Evolutionary conservation across 2,797 vertebrate species (phyloP), one percentile per base, ranked within the genome.

Genomic region (Poecilia velifera): DNA sequence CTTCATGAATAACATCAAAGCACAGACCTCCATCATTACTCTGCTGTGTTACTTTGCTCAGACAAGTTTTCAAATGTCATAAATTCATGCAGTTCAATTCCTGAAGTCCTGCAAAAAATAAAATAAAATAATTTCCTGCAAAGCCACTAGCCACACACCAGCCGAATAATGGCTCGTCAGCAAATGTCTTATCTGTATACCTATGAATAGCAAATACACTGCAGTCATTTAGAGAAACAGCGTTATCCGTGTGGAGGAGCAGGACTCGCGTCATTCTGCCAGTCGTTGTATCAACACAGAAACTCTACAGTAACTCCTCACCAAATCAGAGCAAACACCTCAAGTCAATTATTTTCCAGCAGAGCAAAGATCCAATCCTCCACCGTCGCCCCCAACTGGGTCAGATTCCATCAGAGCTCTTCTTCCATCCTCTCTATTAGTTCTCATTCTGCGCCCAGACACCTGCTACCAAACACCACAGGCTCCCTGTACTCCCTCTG

Each of bases 151-250:
- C 76, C 66, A 49, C 77, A 79, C 75, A 82, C 49, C 73, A 31
- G 46, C 39, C 39, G 83, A 82, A 84, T 83, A 80, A 86, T 49
- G 73, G 43, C 53, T 74, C 41, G 83, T 87, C 87, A 91, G 84
- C 81, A 74, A 68, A 78, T 10, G 31, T 73, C 76, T 57, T 28
- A 2, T 70, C 80, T 89, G 16, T 76, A 47, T 83, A 79, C 68
- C 83, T 34, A 87, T 90, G 88, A 89, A 89, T 90, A 91, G 75
- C 49, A 90, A 90, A 80, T 80, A 77, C 25, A 74, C 41, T 20
- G 9, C 10, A 70, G 76, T 81, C 76, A 86, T 74, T 77, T 72
- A 74, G 71, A 20, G 31, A 53, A 74, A 71, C 66, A 31, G 55
- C 43, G 7, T 73, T 75, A 51, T 16, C 72, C 39, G 43, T 20